These are phyloP conservation scores for Hiodon tergisus DNA, from an alignment of 2,113 vertebrate species.

Conservation along the genomic window DNA sequence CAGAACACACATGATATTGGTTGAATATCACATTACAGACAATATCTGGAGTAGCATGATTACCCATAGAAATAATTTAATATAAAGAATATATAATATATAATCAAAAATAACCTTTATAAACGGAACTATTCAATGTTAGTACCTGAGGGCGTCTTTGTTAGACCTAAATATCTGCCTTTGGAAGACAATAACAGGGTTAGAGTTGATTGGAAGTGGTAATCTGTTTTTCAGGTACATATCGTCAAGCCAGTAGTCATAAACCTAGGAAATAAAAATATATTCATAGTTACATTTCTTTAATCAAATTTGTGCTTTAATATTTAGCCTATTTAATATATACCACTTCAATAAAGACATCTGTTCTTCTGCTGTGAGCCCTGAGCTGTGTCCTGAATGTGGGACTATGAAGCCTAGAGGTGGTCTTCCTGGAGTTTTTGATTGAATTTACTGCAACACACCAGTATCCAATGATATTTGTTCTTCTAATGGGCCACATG, in stretches of 20 bases:
- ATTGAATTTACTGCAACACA: constrained; percentile 45
- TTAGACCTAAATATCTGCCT: constrained; percentile 74
- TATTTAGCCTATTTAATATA: too few relatives aligned
- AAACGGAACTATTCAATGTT: too few relatives aligned
- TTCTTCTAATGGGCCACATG: too few relatives aligned
- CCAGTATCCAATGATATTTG: background rate
- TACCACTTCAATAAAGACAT: too few relatives aligned
- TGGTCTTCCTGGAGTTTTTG: constrained; percentile 4
- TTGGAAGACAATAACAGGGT: constrained; percentile 85
- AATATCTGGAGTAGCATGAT: too few relatives aligned
- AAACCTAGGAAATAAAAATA: constrained; percentile 66
- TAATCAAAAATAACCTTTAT: too few relatives aligned
- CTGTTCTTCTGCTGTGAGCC: background rate
- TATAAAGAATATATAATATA: too few relatives aligned
- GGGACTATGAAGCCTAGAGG: background rate
- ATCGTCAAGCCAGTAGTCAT: constrained; percentile 90
- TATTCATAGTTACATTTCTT: background rate
- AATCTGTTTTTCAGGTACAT: constrained; percentile 93
- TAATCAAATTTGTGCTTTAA: too few relatives aligned
- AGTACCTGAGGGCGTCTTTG: constrained; percentile 79
- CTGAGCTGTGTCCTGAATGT: constrained; percentile 28
- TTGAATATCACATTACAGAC: too few relatives aligned
- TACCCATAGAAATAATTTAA: too few relatives aligned
- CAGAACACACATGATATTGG: too few relatives aligned
- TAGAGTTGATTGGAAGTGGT: constrained; percentile 89